Percentiles rank a stretch among this genome's conserved stretches.
Evolutionary conservation across 2,888 invertebrate species (phyloP).

Genomic region (Drosophila hamatofila): DNA sequence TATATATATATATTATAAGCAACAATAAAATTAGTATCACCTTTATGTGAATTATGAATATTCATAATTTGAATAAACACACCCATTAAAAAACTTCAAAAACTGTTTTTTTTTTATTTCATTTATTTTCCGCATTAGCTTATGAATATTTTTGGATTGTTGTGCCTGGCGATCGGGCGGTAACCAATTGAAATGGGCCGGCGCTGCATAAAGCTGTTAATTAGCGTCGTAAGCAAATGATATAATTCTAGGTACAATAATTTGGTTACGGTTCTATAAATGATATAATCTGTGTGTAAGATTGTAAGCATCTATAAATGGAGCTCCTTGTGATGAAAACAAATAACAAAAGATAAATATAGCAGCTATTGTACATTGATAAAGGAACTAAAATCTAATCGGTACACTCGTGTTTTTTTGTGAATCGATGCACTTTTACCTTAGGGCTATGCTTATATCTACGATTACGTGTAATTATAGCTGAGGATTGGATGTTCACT

Average conservation of each 20-base stretch:
- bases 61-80: not conserved
- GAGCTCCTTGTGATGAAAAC: slow-evolving; percentile 12
- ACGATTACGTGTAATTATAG: slow-evolving; percentile 64
- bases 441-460: slow-evolving; percentile 72
- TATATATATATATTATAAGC: too few relatives aligned
- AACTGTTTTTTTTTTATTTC: slow-evolving; percentile 31
- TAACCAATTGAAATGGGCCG: slow-evolving; percentile 39
- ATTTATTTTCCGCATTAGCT: slow-evolving; percentile 67
- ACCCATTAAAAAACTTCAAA: not conserved
- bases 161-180: slow-evolving; percentile 37
- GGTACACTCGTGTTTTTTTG: slow-evolving; percentile 18
- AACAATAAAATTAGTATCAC: not conserved
- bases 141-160: slow-evolving; percentile 33
- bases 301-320: slow-evolving; percentile 7
- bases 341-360: slow-evolving; percentile 13
- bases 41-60: not conserved
- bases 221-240: slow-evolving; percentile 52
- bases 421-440: slow-evolving; percentile 44
- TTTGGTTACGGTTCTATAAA: slow-evolving; percentile 61
- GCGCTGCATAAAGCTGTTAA: slow-evolving; percentile 41
- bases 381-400: slow-evolving; percentile 49
- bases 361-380: slow-evolving; percentile 43
- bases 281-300: slow-evolving; percentile 19
- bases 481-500: slow-evolving; percentile 25
- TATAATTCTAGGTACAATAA: slow-evolving; percentile 62